Percentiles rank a stretch among this genome's conserved stretches.
These are phyloP conservation scores for Pelodiscus sinensis DNA, from an alignment of 2,113 vertebrate genomes.

Conservation along the genomic window DNA sequence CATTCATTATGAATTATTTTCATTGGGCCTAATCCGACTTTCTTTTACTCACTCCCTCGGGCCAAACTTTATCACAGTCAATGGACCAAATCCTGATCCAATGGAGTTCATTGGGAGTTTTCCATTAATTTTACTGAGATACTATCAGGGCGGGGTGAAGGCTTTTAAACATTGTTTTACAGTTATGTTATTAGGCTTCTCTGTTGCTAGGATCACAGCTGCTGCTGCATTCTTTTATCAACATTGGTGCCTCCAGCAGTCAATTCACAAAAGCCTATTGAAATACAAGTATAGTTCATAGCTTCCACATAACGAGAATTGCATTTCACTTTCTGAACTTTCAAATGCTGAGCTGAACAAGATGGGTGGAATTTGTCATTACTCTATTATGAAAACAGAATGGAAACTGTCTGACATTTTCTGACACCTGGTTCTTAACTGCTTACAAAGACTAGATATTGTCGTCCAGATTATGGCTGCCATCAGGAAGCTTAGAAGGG, in stretches of 20 bases:
- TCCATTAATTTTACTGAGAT: background rate
- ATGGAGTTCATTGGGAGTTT: background rate
- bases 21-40: too few species aligned
- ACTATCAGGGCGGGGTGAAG: background rate
- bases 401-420: background rate
- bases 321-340: background rate
- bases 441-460: background rate
- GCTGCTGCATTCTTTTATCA: background rate
- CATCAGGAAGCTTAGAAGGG: background rate
- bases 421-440: background rate
- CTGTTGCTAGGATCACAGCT: background rate
- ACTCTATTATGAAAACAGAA: background rate
- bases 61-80: background rate
- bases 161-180: background rate
- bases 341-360: background rate
- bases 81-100: background rate
- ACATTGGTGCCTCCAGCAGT: background rate
- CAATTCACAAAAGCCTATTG: fast-evolving
- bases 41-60: background rate
- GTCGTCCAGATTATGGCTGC: background rate
- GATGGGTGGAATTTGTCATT: background rate
- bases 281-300: background rate
- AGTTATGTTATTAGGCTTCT: background rate
- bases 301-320: background rate
- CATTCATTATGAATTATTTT: background rate